Conservation (phyloP, 2,888 invertebrate species). For the Mythimna albipuncta region DNA sequence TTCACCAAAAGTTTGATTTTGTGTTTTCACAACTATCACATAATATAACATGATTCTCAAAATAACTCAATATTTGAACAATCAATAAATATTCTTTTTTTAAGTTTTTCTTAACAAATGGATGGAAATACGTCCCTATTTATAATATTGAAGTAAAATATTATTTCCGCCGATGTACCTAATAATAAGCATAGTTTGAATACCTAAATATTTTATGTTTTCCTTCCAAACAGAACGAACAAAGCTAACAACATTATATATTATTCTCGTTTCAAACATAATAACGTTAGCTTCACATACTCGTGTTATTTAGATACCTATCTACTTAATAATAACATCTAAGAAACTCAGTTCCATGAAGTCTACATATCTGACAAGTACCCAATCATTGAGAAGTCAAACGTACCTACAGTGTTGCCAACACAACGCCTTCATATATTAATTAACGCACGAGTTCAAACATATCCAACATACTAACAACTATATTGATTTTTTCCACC, state of each 20-base stretch:
- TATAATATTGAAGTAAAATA: neutral
- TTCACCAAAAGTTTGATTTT: neutral
- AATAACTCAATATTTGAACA: neutral
- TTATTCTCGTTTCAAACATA: conserved; percentile 27
- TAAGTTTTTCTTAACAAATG: no score
- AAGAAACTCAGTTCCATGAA: conserved; percentile 21
- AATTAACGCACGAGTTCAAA: conserved; percentile 64
- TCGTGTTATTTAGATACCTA: neutral
- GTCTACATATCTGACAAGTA: conserved; percentile 2
- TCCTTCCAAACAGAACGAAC: conserved; percentile 22
- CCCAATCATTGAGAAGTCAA: conserved; percentile 21
- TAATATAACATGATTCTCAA: neutral
- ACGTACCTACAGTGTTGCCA: conserved; percentile 33
- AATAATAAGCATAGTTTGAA: neutral
- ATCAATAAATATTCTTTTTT: neutral
- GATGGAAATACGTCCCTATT: neutral
- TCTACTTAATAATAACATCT: conserved; percentile 14
- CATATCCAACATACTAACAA: conserved; percentile 67
- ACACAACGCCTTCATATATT: conserved; percentile 64
- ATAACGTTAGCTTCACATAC: conserved; percentile 35
- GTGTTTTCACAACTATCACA: neutral
- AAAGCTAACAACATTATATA: conserved; percentile 28
- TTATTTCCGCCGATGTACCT: neutral
- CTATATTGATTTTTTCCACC: conserved; percentile 79
- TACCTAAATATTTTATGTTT: conserved; percentile 30